A percentile compares a stretch with the other conserved stretches of the same genome.
Evolutionary conservation across 2,797 vertebrate species (phyloP).

Genomic region (Florisuga fusca): DNA sequence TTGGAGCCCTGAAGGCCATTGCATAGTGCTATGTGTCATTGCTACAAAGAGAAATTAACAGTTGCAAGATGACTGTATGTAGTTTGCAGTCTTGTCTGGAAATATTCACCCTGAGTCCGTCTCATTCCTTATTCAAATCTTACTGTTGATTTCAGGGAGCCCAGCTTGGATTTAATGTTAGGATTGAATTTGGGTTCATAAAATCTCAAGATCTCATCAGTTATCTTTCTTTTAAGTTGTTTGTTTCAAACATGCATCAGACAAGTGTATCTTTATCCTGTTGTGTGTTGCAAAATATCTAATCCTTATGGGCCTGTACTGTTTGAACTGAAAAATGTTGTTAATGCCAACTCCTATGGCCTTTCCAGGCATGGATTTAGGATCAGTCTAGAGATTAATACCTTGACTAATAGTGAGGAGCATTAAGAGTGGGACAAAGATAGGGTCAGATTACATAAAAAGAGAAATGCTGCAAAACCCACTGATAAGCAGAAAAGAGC

Average conservation of each 20-base stretch:
- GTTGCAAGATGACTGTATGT: not conserved
- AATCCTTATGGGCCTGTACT: not conserved
- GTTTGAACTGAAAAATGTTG: not conserved
- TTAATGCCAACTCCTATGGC: not conserved
- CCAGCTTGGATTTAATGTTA: not conserved
- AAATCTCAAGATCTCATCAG: not conserved
- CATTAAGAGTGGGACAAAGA: not conserved
- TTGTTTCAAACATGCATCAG: not conserved
- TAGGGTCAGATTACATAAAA: not conserved
- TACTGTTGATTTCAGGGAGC: not conserved
- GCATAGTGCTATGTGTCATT: not conserved
- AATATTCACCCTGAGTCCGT: not conserved
- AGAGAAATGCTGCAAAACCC: slow-evolving; percentile 15
- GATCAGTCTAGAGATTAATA: not conserved
- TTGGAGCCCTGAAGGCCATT: rapidly evolving
- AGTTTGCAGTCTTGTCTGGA: not conserved
- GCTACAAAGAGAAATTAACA: not conserved
- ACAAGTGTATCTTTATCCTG: not conserved
- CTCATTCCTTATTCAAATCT: not conserved
- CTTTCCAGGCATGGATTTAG: slow-evolving; percentile 7
- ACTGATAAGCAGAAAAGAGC: not conserved
- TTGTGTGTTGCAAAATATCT: not conserved
- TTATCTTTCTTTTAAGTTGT: not conserved
- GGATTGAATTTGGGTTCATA: not conserved
- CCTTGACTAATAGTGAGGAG: not conserved